phyloP scores from a whole-genome alignment of 1,140 invertebrate species.

The Drosophila virilis region DNA sequence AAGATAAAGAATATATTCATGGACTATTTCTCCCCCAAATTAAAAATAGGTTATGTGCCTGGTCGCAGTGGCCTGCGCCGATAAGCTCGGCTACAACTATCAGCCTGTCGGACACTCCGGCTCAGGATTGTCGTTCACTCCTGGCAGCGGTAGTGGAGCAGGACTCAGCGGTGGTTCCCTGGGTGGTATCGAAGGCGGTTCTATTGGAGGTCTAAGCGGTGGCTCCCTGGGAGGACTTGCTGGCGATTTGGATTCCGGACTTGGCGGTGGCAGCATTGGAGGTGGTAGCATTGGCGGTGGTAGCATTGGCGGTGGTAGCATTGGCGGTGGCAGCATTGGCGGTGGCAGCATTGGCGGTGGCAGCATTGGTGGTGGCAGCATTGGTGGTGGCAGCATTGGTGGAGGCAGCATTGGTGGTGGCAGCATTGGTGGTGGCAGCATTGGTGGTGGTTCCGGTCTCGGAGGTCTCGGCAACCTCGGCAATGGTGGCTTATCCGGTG shows the following conservation, averaged over 20 bases:
- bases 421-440: slow-evolving; percentile 10
- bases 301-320: slow-evolving; percentile 11
- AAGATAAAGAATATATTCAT: slow-evolving; percentile 20
- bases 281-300: slow-evolving; percentile 4
- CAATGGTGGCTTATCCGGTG: slow-evolving; percentile 1
- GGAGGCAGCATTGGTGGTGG: slow-evolving; percentile 34
- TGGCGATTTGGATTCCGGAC: not conserved
- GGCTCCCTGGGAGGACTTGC: slow-evolving; percentile 9
- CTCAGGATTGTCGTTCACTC: slow-evolving; percentile 64
- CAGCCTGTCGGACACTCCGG: slow-evolving; percentile 69
- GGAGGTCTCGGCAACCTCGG: slow-evolving; percentile 38
- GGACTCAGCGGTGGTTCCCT: slow-evolving; percentile 17
- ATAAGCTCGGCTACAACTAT: slow-evolving; percentile 80
- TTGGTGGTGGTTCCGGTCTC: slow-evolving; percentile 31
- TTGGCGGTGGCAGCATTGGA: slow-evolving; percentile 14
- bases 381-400: slow-evolving; percentile 27
- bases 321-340: slow-evolving; percentile 19
- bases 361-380: slow-evolving; percentile 10
- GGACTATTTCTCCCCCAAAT: slow-evolving; percentile 20
- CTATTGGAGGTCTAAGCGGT: slow-evolving; percentile 26
- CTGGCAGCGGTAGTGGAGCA: slow-evolving; percentile 50
- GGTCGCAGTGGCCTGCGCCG: slow-evolving; percentile 73
- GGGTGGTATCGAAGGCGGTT: slow-evolving; percentile 17
- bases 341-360: slow-evolving; percentile 34
- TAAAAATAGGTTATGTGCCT: slow-evolving; percentile 65